phyloP scores from a whole-genome alignment of 2,113 vertebrate species.

The Cricetomys ansorgei region DNA sequence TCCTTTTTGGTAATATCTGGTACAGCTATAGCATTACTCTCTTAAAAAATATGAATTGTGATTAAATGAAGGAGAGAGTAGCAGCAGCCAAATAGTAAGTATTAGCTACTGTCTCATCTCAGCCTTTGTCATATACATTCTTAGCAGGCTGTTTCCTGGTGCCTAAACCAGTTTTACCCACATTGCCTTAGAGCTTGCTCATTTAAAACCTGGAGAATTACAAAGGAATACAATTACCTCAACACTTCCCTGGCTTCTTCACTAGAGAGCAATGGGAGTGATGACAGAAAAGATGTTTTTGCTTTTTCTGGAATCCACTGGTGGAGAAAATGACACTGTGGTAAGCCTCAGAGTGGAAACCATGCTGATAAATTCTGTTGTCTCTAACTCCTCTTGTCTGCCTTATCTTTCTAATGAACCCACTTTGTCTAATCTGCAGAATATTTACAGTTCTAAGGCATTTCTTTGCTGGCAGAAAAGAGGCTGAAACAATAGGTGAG shows the following conservation, averaged over 20 bases:
- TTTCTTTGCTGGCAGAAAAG: constrained; percentile 44
- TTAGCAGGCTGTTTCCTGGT: constrained; percentile 64
- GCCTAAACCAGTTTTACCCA: constrained; percentile 19
- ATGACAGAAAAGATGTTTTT: constrained; percentile 30
- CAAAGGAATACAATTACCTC: constrained; percentile 77
- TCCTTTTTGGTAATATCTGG: background rate
- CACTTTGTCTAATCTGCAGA: constrained; percentile 68
- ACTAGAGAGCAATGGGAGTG: constrained; percentile 29
- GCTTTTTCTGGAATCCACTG: constrained; percentile 26
- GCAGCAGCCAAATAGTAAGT: background rate
- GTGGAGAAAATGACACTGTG: background rate
- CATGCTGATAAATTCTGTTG: constrained; percentile 49
- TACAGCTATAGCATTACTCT: background rate
- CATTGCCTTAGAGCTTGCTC: constrained; percentile 70
- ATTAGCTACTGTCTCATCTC: background rate
- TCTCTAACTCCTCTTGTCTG: constrained; percentile 37
- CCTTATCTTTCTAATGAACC: constrained; percentile 64
- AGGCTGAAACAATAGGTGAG: background rate
- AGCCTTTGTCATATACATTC: background rate
- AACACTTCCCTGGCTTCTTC: constrained; percentile 30
- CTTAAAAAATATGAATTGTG: background rate
- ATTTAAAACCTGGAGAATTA: constrained; percentile 52
- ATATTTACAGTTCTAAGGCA: constrained; percentile 32
- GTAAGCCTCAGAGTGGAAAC: background rate
- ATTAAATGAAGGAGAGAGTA: background rate